These are phyloP conservation scores for Sebastes steindachneri DNA, from an alignment of 2,797 vertebrate species.

Conservation along the genomic window DNA sequence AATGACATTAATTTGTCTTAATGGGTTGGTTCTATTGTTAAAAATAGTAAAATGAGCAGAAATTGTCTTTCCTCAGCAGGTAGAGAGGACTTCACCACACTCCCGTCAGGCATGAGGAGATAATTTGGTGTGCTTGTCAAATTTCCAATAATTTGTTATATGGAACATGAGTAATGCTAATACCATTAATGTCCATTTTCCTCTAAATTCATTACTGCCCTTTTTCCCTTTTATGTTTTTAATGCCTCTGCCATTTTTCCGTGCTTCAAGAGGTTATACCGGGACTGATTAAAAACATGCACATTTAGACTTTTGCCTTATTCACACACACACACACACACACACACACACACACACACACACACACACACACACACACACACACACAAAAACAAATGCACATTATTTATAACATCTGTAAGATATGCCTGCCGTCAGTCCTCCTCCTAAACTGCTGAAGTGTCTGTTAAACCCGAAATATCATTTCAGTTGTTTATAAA, in stretches of 20 bases:
- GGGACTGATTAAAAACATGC: slow-evolving; percentile 88
- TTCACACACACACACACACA: background rate
- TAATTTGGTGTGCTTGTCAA: slow-evolving; percentile 99
- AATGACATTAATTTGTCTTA: slow-evolving; percentile 99
- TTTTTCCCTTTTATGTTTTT: slow-evolving; percentile 99
- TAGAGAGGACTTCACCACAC: slow-evolving; percentile 97
- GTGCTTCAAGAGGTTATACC: slow-evolving; percentile 93
- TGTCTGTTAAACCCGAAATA: slow-evolving; percentile 13
- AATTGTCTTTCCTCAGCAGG: slow-evolving; percentile 99
- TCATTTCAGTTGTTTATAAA: slow-evolving; percentile 9
- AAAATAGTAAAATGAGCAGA: slow-evolving; percentile 99
- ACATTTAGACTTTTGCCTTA: slow-evolving; percentile 76
- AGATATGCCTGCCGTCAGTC: slow-evolving; percentile 34
- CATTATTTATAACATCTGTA: slow-evolving; percentile 53
- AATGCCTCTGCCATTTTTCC: slow-evolving; percentile 95
- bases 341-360: background rate
- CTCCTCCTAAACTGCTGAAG: slow-evolving; percentile 28
- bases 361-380: background rate
- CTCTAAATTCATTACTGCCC: slow-evolving; percentile 99
- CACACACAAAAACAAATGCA: slow-evolving; percentile 32
- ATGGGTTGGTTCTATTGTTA: slow-evolving; percentile 99
- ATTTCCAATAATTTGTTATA: slow-evolving; percentile 99
- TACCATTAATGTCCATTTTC: slow-evolving; percentile 99
- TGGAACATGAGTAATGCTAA: slow-evolving; percentile 99
- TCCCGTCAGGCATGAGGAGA: slow-evolving; percentile 95